Evolutionary conservation across 2,113 vertebrate genomes (phyloP).

Genomic region (Serinus canaria): DNA sequence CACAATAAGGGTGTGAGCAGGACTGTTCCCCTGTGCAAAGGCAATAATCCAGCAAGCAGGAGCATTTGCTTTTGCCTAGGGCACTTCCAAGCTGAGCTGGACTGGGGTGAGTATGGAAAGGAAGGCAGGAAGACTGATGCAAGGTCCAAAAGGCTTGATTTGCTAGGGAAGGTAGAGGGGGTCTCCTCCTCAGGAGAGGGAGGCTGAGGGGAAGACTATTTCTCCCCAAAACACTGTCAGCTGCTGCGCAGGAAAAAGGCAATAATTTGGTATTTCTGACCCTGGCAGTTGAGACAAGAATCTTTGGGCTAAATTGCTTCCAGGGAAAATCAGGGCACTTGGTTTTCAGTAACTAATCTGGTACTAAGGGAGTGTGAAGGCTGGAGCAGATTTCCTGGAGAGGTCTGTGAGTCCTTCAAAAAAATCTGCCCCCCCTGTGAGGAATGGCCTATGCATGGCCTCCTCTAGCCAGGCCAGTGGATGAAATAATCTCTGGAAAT

Average conservation of each 20-base stretch:
- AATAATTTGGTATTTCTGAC: not conserved
- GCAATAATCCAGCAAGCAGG: not conserved
- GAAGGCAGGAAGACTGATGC: not conserved
- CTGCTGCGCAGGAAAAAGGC: not conserved
- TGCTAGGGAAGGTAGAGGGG: not conserved
- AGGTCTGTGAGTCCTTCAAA: not conserved
- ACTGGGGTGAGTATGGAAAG: not conserved
- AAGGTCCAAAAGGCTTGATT: not conserved
- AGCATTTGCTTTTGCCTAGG: rapidly evolving
- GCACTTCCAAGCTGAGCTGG: not conserved
- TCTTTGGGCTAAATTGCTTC: not conserved
- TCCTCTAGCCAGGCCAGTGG: not conserved
- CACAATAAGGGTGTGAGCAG: not conserved
- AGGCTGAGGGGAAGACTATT: not conserved
- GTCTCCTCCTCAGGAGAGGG: not conserved
- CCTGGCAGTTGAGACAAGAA: not conserved
- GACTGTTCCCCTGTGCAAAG: not conserved
- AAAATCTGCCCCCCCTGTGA: not conserved
- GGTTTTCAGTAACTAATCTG: not conserved
- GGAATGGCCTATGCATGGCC: not conserved
- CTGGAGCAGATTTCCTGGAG: not conserved
- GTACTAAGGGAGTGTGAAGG: not conserved
- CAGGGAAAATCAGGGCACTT: not conserved
- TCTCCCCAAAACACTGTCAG: not conserved
- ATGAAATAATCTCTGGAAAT: not conserved